Conservation (phyloP, 1,140 invertebrate genomes). For the Magallana ariakensis region DNA sequence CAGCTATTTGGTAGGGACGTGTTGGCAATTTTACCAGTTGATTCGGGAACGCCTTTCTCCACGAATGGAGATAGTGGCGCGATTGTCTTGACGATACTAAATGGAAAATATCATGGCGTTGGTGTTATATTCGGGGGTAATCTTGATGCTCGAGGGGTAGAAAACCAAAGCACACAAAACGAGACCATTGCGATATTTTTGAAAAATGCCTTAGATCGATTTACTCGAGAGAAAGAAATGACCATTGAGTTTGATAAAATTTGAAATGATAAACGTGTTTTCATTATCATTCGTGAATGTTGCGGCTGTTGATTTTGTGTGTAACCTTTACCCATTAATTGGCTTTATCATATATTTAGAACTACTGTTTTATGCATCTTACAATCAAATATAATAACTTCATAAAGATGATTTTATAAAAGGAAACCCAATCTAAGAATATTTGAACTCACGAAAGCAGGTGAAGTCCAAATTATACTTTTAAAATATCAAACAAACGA, state of each 20-base stretch:
- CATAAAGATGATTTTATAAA: too few relatives aligned
- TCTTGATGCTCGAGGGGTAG: not conserved
- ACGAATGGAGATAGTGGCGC: conserved; percentile 4
- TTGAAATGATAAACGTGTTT: too few relatives aligned
- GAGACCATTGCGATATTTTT: not conserved
- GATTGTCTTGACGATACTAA: not conserved
- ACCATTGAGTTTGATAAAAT: not conserved
- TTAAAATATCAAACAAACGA: too few relatives aligned
- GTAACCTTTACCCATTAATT: too few relatives aligned
- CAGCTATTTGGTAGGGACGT: not conserved
- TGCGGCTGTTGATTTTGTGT: too few relatives aligned
- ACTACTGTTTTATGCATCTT: too few relatives aligned
- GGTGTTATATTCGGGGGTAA: not conserved
- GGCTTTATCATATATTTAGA: too few relatives aligned
- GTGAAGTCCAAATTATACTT: too few relatives aligned
- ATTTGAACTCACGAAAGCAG: too few relatives aligned
- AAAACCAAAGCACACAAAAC: not conserved
- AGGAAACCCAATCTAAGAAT: too few relatives aligned
- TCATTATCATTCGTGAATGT: too few relatives aligned
- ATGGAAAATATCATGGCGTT: not conserved
- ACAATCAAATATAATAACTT: too few relatives aligned
- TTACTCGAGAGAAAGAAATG: not conserved
- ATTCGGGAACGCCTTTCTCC: not conserved
- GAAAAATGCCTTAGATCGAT: not conserved
- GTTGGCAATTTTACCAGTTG: not conserved